phyloP scores from a whole-genome alignment of 2,888 invertebrate species.

The Trissonchulus sp. region DNA sequence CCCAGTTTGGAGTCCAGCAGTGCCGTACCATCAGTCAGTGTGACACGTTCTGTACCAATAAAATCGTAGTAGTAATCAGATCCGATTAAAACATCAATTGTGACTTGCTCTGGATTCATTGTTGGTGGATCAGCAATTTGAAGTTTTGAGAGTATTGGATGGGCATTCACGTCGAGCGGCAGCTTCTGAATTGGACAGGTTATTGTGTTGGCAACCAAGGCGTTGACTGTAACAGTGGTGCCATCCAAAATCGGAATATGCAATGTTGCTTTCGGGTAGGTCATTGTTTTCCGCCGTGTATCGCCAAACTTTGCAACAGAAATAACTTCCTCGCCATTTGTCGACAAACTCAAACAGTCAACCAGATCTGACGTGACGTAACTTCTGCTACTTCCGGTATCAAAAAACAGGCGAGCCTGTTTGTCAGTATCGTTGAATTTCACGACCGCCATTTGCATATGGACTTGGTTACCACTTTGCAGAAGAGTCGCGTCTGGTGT shows the following conservation, averaged over 20 bases:
- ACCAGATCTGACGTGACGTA: background rate
- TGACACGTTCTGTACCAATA: conserved; percentile 3
- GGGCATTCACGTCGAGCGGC: background rate
- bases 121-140: conserved; percentile 2
- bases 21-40: background rate
- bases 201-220: background rate
- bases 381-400: conserved; percentile 9
- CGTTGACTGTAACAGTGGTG: background rate
- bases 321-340: background rate
- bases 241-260: background rate
- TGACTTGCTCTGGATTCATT: background rate
- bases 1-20: background rate
- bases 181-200: conserved; percentile 15
- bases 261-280: background rate
- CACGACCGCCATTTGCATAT: conserved; percentile 8
- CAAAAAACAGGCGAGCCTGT: background rate
- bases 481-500: background rate
- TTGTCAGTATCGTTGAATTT: background rate
- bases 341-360: background rate
- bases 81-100: background rate
- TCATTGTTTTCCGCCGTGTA: background rate
- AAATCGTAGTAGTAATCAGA: conserved; percentile 15
- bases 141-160: background rate
- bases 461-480: background rate
- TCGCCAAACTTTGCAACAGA: conserved; percentile 13